Conservation (phyloP, 2,888 invertebrate genomes). For the Lamproptera curius region DNA sequence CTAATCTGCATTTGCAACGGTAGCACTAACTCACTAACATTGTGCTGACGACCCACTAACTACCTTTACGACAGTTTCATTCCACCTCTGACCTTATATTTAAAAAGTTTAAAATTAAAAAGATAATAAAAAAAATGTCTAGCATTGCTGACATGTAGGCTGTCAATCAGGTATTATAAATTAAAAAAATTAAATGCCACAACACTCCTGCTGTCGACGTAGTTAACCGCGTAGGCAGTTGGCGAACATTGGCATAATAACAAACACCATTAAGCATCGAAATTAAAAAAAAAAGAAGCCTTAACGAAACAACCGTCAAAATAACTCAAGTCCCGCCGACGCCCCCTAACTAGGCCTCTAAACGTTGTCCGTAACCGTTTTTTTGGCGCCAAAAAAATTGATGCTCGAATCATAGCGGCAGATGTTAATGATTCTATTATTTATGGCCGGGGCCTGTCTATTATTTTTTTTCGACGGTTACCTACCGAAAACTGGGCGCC, state of each 20-base stretch:
- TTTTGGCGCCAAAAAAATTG: constrained; percentile 55
- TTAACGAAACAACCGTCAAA: constrained; percentile 61
- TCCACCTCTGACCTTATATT: too few species aligned
- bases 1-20: constrained; percentile 33
- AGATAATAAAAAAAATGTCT: too few species aligned
- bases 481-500: constrained; percentile 33
- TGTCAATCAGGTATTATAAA: too few species aligned
- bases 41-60: too few species aligned
- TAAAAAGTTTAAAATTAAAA: too few species aligned
- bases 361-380: constrained; percentile 40
- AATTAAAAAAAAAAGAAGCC: constrained; percentile 41
- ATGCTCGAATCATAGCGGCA: constrained; percentile 66
- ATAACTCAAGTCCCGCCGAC: constrained; percentile 56
- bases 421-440: constrained; percentile 78
- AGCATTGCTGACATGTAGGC: too few species aligned
- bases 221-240: constrained; percentile 4
- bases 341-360: constrained; percentile 43
- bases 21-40: too few species aligned
- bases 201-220: too few species aligned
- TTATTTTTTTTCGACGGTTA: constrained; percentile 45
- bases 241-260: constrained; percentile 15
- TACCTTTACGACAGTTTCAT: too few species aligned
- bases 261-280: constrained; percentile 28
- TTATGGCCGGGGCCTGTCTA: constrained; percentile 61
- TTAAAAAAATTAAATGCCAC: too few species aligned